Evolutionary conservation across 2,113 vertebrate genomes (phyloP).

Genomic region (Oreamnos americanus): DNA sequence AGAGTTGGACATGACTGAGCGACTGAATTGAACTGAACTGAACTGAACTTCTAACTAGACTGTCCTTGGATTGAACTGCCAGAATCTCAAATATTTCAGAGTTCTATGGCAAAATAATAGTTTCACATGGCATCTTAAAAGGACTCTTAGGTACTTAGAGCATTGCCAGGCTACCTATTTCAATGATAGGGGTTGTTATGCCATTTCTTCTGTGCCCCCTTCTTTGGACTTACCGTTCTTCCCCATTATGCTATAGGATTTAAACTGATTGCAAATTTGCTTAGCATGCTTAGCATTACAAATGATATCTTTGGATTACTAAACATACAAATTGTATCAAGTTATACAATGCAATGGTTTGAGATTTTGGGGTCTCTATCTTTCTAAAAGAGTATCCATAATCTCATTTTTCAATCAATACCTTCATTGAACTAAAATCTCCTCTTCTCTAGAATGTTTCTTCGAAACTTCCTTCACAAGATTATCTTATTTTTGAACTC

Average conservation of each 20-base stretch:
- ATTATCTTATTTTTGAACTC: background rate
- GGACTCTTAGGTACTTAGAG: background rate
- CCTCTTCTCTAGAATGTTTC: background rate
- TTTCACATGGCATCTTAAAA: slow-evolving; percentile 43
- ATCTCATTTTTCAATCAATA: background rate
- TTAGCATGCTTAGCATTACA: background rate
- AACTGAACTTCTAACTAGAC: background rate
- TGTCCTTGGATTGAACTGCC: slow-evolving; percentile 6
- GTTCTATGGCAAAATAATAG: slow-evolving; percentile 11
- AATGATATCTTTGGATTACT: background rate
- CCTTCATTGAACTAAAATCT: background rate
- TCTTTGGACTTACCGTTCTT: background rate
- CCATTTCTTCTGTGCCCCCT: fast-evolving
- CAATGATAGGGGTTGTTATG: background rate
- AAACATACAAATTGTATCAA: background rate
- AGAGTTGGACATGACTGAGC: too few relatives aligned
- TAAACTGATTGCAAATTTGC: background rate
- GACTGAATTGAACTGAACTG: too few relatives aligned
- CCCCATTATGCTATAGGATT: background rate
- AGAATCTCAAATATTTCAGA: slow-evolving; percentile 52
- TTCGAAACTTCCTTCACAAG: background rate
- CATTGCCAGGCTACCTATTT: background rate
- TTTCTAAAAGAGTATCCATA: background rate
- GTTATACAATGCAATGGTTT: background rate
- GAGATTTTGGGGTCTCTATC: background rate